Evolutionary conservation across 2,888 invertebrate species (phyloP).

Genomic region (Opisthograptis luteolata): DNA sequence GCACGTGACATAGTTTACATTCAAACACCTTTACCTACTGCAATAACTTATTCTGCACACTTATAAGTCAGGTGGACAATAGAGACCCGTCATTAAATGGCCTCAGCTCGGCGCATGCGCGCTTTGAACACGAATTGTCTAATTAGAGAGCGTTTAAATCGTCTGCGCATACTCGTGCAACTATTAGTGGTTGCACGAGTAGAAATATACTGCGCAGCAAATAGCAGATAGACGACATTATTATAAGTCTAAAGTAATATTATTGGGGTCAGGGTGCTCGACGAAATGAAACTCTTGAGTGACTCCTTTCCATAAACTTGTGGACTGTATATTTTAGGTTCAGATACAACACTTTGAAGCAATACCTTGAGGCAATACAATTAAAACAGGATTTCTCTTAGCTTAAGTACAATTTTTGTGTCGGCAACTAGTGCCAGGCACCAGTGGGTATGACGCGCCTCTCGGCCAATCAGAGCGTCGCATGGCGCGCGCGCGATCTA

Average conservation of each 20-base stretch:
- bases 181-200: conserved; percentile 23
- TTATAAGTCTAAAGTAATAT: conserved; percentile 9
- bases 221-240: conserved; percentile 4
- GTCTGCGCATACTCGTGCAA: conserved; percentile 36
- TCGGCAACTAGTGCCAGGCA: no score
- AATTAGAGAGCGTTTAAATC: conserved; percentile 60
- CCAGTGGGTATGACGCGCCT: no score
- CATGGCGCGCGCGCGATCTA: no score
- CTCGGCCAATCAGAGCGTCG: no score
- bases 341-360: no score
- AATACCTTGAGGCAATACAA: no score
- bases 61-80: conserved; percentile 70
- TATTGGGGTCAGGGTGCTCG: no score
- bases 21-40: conserved; percentile 17
- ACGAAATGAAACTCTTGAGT: no score
- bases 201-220: conserved; percentile 19
- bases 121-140: conserved; percentile 72
- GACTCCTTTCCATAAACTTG: no score
- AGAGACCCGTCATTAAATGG: conserved; percentile 70
- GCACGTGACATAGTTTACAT: conserved; percentile 11
- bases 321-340: no score
- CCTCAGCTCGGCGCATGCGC: conserved; percentile 59
- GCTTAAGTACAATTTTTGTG: no score
- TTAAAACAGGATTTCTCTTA: no score
- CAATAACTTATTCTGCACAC: conserved; percentile 22